Percentiles rank a stretch among this genome's conserved stretches.
phyloP scores from a whole-genome alignment of 2,888 invertebrate species.

The Panzeria rudis region DNA sequence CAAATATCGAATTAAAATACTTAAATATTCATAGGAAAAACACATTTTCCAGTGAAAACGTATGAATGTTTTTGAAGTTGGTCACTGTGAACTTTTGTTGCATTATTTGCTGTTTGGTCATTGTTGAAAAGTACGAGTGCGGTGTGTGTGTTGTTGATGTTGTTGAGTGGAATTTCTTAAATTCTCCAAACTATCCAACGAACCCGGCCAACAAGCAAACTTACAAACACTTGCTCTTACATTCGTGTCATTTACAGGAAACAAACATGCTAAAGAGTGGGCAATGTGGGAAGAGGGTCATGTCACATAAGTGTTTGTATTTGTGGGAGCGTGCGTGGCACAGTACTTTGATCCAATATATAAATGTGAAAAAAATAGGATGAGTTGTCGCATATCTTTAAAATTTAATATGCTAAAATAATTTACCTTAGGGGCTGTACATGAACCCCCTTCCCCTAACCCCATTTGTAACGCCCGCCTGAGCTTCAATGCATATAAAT shows the following conservation, averaged over 20 bases:
- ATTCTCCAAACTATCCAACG: conserved; percentile 15
- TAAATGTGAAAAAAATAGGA: too few species aligned
- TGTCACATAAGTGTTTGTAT: conserved; percentile 27
- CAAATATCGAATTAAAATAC: conserved; percentile 43
- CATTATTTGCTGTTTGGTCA: neutral
- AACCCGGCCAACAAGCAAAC: conserved; percentile 19
- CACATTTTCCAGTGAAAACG: conserved; percentile 50
- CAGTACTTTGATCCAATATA: too few species aligned
- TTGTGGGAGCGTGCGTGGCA: neutral
- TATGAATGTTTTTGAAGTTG: conserved; percentile 62
- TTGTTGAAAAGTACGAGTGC: neutral
- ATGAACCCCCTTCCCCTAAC: too few species aligned
- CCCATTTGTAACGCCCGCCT: too few species aligned
- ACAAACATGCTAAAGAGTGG: conserved; percentile 2
- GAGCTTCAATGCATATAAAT: too few species aligned
- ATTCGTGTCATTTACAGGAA: conserved; percentile 48
- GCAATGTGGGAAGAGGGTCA: neutral
- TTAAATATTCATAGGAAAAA: conserved; percentile 61
- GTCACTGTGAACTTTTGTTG: conserved; percentile 35
- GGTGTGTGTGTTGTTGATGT: conserved; percentile 7
- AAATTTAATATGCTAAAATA: too few species aligned
- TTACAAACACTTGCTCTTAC: conserved; percentile 28
- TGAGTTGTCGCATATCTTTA: too few species aligned
- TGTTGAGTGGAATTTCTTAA: conserved; percentile 40
- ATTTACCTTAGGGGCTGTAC: too few species aligned